Evolutionary conservation across 2,113 vertebrate species (phyloP), one percentile per base, ranked within the genome.

Genomic region (Rutilus rutilus): DNA sequence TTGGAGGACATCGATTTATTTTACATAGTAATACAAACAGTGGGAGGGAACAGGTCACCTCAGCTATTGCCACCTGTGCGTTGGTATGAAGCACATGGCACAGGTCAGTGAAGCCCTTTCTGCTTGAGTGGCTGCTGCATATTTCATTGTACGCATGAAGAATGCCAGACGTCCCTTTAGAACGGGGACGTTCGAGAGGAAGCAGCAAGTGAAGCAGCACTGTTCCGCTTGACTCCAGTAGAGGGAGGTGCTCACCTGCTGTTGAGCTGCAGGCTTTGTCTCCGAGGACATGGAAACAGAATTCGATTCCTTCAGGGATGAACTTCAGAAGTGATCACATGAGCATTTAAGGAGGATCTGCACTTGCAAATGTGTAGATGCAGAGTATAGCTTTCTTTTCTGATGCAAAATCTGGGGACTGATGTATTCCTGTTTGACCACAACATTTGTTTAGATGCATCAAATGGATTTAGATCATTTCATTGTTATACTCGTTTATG

Each of bases 181-280:
- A 30, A 54, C 5, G 59, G 45, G n/a, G 36, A 65, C 57, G 15
- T 21, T 76, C 21, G 76, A 30, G 62, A 52, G 60, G 83, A 57
- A 78, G 59, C 39, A 30, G 17, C 25, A 27, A 54, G 8, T 23
- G 3, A 54, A 74, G 62, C 36, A 5, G 65, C 54, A 52, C 71
- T 87, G 74, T 91, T 88, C 65, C 17, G 1, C 0, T 0, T n/a
- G 11, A 45, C 4, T 25, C 85, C 95, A 93, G 92, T 69, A 95
- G 95, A 93, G 92, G 94, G 92, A 89, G 93, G 86, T 93, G 91
- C 86, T 83, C 36, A 90, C 91, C 88, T 73, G 71, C 50, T 47
- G 64, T 65, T 80, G 76, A 75, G 54, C 65, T 65, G 23, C 52
- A 27, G 27, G 36, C 50, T 65, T 36, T 33, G 30, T 82, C 62